Base-by-base conservation (phyloP, 2,113 vertebrate genomes). In the Asarcornis scutulata region DNA sequence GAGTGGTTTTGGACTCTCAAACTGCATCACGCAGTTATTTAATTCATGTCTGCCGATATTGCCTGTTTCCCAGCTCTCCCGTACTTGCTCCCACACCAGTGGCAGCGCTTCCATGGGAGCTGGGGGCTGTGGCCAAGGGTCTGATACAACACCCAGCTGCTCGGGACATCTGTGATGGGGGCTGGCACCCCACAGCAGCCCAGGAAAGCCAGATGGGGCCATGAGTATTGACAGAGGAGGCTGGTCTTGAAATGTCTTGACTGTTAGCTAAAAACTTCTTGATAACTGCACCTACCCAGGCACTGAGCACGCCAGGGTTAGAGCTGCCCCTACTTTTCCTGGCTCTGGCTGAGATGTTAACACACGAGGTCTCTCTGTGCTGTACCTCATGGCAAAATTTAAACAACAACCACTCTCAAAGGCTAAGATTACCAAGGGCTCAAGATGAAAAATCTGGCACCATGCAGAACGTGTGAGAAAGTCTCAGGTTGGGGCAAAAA, bases 21-120 rank as follows among this genome's bases (percentile, higher is more conserved):
- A 2, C 64, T n/a, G 20, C 32, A 44, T 76, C 58, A 64, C 44
- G 10, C 29, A 40, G 52, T n/a, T 44, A 6, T 71, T 69, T 53
- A 71, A 64, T 81, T 81, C 56, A 13, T 7, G 13, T 38, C 56
- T 85, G 63, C 56, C 46, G 46, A 53, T 27, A 71, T 34, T 1
- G 1, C 8, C 48, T 64, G 8, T 10, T 82, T 66, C 26, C 76
- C 0, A 1, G 31, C 34, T 60, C 58, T 27, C 64, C 29, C 50
- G 17, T 14, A 13, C 36, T 66, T 16, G 14, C 56, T 66, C 69
- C 21, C 36, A 8, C 36, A 17, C 7, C 48, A 26, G 2, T 3
- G 29, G 52, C 3, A 1, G 2, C 17, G 42, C 14, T 21, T 21
- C 2, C 1, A 7, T 1, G 3, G 66, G 26, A 63, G 22, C 29